These are phyloP conservation scores for Typhlichthys subterraneus DNA, from an alignment of 2,797 vertebrate genomes.

Conservation along the genomic window DNA sequence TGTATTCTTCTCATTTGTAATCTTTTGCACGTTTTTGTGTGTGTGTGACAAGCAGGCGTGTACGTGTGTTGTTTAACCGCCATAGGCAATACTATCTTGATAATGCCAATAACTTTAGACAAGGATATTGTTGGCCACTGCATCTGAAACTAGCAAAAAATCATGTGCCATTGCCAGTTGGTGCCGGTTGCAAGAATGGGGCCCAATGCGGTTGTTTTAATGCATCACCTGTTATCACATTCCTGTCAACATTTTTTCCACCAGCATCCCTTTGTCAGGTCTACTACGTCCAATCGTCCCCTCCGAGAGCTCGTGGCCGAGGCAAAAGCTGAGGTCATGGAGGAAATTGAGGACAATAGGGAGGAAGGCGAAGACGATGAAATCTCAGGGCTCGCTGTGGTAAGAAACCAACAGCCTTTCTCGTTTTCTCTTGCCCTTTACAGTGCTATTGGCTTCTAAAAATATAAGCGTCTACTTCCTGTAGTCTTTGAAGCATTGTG, in stretches of 20 bases:
- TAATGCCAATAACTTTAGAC: no score
- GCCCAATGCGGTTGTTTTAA: not conserved
- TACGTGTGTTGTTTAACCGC: no score
- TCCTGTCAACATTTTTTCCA: constrained; percentile 17
- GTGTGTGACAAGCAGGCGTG: no score
- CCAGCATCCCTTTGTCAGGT: constrained; percentile 89
- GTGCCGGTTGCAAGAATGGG: not conserved
- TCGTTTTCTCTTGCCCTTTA: constrained; percentile 7
- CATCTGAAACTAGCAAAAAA: no score
- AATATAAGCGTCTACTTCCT: not conserved
- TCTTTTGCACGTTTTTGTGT: no score
- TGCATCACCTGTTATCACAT: not conserved
- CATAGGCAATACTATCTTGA: no score
- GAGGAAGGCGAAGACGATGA: constrained; percentile 92
- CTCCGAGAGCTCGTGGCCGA: constrained; percentile 94
- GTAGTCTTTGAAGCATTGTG: not conserved
- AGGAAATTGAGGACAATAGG: constrained; percentile 92
- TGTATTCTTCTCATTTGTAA: no score
- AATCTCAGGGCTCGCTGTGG: constrained; percentile 72
- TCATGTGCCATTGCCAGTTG: no score
- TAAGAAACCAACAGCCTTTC: constrained; percentile 48
- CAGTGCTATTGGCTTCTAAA: constrained; percentile 20
- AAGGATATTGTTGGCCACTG: no score
- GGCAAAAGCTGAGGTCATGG: constrained; percentile 97
- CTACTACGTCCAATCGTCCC: constrained; percentile 83